A percentile compares a stretch with the other conserved stretches of the same genome.
These are phyloP conservation scores for Styela plicata DNA, from an alignment of 23 tunicate genomes.

Conservation along the genomic window DNA sequence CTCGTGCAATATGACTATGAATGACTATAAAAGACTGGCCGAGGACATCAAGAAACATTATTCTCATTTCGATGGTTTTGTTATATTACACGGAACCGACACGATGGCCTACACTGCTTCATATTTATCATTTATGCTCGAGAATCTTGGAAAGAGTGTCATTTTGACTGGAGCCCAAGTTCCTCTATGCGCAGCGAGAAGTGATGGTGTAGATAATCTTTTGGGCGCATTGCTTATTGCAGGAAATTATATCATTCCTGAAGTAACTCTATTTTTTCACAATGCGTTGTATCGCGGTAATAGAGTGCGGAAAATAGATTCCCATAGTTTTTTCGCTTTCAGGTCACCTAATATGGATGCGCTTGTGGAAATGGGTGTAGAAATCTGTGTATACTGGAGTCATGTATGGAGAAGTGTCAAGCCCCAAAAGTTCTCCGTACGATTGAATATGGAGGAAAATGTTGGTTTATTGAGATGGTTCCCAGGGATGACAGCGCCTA, in stretches of 20 bases:
- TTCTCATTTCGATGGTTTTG: slow-evolving; percentile 37
- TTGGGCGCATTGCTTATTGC: slow-evolving; percentile 37
- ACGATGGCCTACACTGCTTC: slow-evolving; percentile 53
- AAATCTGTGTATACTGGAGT: slow-evolving; percentile 40
- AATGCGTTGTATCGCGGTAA: slow-evolving; percentile 39
- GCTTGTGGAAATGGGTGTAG: slow-evolving; percentile 39
- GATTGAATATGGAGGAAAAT: slow-evolving; percentile 31
- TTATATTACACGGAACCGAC: slow-evolving; percentile 47
- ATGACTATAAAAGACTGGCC: slow-evolving; percentile 35
- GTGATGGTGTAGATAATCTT: slow-evolving; percentile 44
- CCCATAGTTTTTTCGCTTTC: slow-evolving; percentile 31
- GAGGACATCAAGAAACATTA: slow-evolving; percentile 21
- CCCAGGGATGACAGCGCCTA: slow-evolving; percentile 42
- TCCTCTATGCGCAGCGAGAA: slow-evolving; percentile 41
- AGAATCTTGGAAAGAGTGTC: slow-evolving; percentile 40
- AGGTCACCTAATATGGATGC: slow-evolving; percentile 28
- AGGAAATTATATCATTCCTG: slow-evolving; percentile 41
- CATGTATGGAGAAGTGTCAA: slow-evolving; percentile 27
- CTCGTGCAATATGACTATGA: slow-evolving; percentile 34
- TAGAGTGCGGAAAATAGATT: slow-evolving; percentile 18
- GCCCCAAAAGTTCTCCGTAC: slow-evolving; percentile 30
- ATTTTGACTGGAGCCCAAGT: slow-evolving; percentile 47
- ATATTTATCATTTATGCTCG: slow-evolving; percentile 33
- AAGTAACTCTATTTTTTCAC: slow-evolving; percentile 39
- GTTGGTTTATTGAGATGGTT: slow-evolving; percentile 37